phyloP scores from a whole-genome alignment of 1,140 invertebrate species.

The Cotesia glomerata region DNA sequence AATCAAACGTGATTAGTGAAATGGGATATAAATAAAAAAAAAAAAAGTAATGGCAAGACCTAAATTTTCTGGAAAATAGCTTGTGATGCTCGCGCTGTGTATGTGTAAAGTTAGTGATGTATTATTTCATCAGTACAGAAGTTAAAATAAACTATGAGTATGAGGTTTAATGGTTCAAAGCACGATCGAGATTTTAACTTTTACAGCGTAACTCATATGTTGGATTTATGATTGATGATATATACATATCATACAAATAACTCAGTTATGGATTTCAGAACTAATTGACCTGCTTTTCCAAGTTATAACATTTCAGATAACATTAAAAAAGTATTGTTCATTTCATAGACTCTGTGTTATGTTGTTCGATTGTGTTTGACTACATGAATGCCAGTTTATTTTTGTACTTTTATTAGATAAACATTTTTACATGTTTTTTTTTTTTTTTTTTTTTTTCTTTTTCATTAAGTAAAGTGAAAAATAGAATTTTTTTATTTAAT shows the following conservation, averaged over 20 bases:
- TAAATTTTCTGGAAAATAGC: neutral
- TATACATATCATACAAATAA: neutral
- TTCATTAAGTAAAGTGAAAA: too few species aligned
- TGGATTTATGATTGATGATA: constrained; percentile 25
- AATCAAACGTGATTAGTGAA: constrained; percentile 14
- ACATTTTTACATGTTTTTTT: too few species aligned
- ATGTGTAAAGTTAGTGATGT: neutral
- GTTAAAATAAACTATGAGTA: neutral
- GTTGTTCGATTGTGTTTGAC: too few species aligned
- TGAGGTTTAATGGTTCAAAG: constrained; percentile 21
- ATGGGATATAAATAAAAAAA: constrained; percentile 9
- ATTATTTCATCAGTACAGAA: constrained; percentile 9
- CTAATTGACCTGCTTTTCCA: constrained; percentile 26
- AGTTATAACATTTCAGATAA: neutral
- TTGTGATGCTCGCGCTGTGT: neutral
- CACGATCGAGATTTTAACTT: constrained; percentile 29
- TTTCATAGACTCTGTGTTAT: too few species aligned
- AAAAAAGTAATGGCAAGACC: neutral
- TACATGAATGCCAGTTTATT: too few species aligned
- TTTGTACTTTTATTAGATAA: too few species aligned
- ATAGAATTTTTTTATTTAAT: too few species aligned
- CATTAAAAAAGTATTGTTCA: neutral
- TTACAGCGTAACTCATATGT: constrained; percentile 7
- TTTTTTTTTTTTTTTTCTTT: too few species aligned
- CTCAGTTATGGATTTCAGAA: neutral